Percentiles rank a stretch among this genome's conserved stretches.
These are phyloP conservation scores for Oryzaephilus surinamensis DNA, from an alignment of 1,140 invertebrate species.

Conservation along the genomic window DNA sequence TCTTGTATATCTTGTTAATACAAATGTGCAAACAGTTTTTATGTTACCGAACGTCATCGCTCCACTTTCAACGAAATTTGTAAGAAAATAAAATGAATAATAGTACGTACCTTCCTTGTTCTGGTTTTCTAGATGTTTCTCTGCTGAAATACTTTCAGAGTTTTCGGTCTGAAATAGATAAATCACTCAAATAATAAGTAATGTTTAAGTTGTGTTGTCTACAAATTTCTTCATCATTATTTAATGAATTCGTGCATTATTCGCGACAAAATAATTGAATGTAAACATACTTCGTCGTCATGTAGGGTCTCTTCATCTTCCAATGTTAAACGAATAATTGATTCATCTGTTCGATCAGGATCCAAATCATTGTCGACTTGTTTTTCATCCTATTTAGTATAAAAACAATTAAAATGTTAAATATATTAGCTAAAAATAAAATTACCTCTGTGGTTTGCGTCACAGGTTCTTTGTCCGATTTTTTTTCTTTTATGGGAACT, in stretches of 20 bases:
- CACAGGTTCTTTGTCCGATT: not conserved
- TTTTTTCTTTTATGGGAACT: not conserved
- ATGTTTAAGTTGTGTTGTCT: not conserved
- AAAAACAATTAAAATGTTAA: not conserved
- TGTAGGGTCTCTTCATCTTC: conserved; percentile 36
- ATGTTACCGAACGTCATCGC: no score
- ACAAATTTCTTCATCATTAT: not conserved
- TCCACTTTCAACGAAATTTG: no score
- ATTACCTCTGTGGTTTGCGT: no score
- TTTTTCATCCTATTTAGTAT: conserved; percentile 4
- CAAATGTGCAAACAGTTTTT: no score
- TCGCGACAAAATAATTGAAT: not conserved
- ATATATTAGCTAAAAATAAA: not conserved
- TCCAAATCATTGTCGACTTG: not conserved
- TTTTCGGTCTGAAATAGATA: not conserved
- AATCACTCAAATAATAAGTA: conserved; percentile 1
- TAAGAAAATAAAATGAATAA: no score
- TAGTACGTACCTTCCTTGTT: no score
- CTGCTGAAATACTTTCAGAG: no score
- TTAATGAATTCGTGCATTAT: not conserved
- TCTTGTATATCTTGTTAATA: no score
- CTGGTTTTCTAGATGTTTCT: no score
- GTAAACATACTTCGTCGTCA: conserved; percentile 27
- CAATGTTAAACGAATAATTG: conserved; percentile 23
- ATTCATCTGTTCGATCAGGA: not conserved